Percentiles rank a stretch among this genome's conserved stretches.
Evolutionary conservation across 2,113 vertebrate species (phyloP).

Genomic region (Anolis sagrei): DNA sequence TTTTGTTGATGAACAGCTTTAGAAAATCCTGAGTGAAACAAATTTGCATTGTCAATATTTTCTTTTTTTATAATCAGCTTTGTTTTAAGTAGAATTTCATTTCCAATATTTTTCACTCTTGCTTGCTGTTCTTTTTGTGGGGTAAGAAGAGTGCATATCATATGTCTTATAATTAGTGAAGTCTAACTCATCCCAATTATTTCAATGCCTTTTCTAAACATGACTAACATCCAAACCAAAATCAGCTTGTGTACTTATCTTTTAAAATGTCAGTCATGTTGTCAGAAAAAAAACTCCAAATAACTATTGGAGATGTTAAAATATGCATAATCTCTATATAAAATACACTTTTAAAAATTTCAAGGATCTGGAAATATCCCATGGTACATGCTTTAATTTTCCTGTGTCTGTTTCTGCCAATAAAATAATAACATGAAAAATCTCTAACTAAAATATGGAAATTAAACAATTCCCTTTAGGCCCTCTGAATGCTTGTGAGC

Average conservation of each 20-base stretch:
- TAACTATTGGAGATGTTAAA: not conserved
- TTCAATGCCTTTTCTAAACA: not conserved
- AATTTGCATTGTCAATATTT: not conserved
- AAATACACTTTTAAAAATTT: not conserved
- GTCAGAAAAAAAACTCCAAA: not conserved
- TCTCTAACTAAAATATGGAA: conserved; percentile 13
- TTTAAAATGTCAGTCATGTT: not conserved
- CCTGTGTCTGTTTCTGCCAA: not conserved
- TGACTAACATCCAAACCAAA: not conserved
- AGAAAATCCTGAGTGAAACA: not conserved
- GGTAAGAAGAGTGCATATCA: no score
- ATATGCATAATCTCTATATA: not conserved
- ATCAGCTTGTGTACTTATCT: not conserved
- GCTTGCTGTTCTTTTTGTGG: not conserved
- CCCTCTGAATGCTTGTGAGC: not conserved
- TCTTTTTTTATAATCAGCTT: not conserved
- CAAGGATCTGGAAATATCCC: not conserved
- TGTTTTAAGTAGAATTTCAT: not conserved
- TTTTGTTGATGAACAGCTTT: not conserved
- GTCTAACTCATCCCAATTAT: not conserved
- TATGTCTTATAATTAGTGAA: not conserved
- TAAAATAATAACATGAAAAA: not conserved
- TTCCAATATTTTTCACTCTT: not conserved
- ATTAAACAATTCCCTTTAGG: conserved; percentile 7
- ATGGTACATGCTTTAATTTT: not conserved